Percentiles rank a stretch among this genome's conserved stretches.
Evolutionary conservation across 2,888 invertebrate species (phyloP).

Genomic region (Troides oblongomaculatus): DNA sequence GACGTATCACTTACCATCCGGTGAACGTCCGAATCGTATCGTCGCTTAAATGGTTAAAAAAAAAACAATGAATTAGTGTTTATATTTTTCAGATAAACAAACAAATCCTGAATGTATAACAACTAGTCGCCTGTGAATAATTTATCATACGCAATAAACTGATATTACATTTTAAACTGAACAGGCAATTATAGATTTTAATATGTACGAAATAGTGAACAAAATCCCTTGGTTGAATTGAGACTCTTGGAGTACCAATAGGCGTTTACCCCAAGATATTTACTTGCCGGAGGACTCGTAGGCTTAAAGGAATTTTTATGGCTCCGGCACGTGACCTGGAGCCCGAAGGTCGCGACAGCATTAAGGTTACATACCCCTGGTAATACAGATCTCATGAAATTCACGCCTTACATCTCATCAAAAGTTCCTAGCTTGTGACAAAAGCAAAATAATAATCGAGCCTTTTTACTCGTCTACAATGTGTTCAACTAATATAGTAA

Average conservation of each 20-base stretch:
- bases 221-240: neutral
- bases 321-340: slow-evolving; percentile 17
- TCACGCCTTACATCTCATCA: no score
- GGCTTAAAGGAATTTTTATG: slow-evolving; percentile 26
- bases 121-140: slow-evolving; percentile 1
- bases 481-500: no score
- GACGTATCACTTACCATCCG: no score
- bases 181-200: neutral
- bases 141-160: slow-evolving; percentile 9
- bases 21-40: no score
- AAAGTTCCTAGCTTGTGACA: no score
- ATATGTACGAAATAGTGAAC: neutral
- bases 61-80: no score
- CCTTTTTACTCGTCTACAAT: no score
- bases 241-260: slow-evolving; percentile 1
- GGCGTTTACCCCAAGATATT: slow-evolving; percentile 15
- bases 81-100: no score
- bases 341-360: slow-evolving; percentile 14
- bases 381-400: slow-evolving; percentile 6
- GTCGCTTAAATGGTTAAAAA: no score
- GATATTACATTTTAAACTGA: neutral
- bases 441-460: no score
- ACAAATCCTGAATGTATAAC: no score
- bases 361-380: slow-evolving; percentile 13
- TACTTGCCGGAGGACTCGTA: slow-evolving; percentile 14